Base-by-base conservation (phyloP, 2,888 invertebrate species). In the Brachylomia viminalis region DNA sequence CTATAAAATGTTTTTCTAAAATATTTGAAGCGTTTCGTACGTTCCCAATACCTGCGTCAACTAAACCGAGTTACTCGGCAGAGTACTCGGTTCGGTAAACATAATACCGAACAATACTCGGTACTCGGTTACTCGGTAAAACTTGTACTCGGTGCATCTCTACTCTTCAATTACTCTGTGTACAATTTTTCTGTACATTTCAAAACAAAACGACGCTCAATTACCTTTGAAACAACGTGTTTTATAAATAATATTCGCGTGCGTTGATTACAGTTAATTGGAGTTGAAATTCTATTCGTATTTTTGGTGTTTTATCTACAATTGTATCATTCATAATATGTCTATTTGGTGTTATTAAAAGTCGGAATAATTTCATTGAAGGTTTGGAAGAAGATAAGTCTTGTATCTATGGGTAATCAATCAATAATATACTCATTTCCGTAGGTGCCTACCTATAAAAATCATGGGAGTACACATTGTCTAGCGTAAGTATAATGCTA, bases 181-280 rank as follows among this genome's bases (percentile, higher is more conserved):
- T 42, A 33, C 38, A 52, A 49, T n/a, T 4, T 45, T 70, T 66
- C 33, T 42, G n/a, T 70, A 64, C 42, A 61, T 58, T 76, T 67
- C 27, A 62, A 76, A 75, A 74, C 62, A 65, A 71, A 77, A 47
- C 45, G 65, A 76, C 66, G 30, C 59, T 73, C 68, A 84, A 79
- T 80, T 84, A 79, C 45, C 33, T 66, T 49, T 64, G 71, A 61
- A 73, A 77, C 20, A 72, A 69, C 59, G 13, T 61, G 23, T 73
- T 79, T 72, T 64, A 4, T 47, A 64, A 49, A 42, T 10, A 10
- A 38, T 20, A 33, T 15, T 74, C 68, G 42, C 27, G 65, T 68
- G 65, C 17, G 33, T 59, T 69, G 62, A 65, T 75, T 61, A 83
- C 33, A 65, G 30, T 61, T 80, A 83, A 74, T 80, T 74, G 42